phyloP scores from a whole-genome alignment of 2,797 vertebrate genomes.

The Lacerta viridis region DNA sequence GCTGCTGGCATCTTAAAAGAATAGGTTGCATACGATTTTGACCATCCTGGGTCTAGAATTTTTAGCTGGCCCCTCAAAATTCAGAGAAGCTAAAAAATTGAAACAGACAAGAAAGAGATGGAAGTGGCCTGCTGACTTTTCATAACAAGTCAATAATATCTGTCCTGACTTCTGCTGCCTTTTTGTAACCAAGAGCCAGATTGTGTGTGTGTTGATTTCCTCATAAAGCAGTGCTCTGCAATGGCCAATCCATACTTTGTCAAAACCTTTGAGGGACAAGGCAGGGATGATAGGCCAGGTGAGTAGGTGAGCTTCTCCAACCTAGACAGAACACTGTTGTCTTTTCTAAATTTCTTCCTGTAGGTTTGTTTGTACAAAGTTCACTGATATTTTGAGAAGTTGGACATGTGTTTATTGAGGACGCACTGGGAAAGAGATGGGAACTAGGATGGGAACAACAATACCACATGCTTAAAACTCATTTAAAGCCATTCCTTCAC shows the following conservation, averaged over 20 bases:
- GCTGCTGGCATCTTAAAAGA: no score
- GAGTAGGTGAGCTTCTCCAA: no score
- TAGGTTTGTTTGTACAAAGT: background rate
- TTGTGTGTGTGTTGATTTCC: background rate
- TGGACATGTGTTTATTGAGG: background rate
- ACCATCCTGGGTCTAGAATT: background rate
- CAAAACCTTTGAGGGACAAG: background rate
- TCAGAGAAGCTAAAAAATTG: background rate
- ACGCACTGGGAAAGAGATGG: background rate
- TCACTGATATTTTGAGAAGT: background rate
- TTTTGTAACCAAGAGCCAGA: background rate
- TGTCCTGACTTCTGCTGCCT: background rate
- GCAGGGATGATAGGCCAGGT: background rate
- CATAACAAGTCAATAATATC: background rate
- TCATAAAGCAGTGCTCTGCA: background rate
- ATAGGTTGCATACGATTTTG: background rate
- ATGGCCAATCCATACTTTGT: background rate
- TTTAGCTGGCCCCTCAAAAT: background rate
- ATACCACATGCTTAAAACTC: background rate
- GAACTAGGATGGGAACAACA: background rate
- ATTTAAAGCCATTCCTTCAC: background rate
- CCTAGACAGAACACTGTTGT: background rate
- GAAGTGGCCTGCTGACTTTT: background rate
- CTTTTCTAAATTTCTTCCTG: background rate
- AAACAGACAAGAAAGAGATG: background rate